Evolutionary conservation across 37 sponge, comb jelly and placozoan species (phyloP).

Genomic region (Hormiphora californensis): DNA sequence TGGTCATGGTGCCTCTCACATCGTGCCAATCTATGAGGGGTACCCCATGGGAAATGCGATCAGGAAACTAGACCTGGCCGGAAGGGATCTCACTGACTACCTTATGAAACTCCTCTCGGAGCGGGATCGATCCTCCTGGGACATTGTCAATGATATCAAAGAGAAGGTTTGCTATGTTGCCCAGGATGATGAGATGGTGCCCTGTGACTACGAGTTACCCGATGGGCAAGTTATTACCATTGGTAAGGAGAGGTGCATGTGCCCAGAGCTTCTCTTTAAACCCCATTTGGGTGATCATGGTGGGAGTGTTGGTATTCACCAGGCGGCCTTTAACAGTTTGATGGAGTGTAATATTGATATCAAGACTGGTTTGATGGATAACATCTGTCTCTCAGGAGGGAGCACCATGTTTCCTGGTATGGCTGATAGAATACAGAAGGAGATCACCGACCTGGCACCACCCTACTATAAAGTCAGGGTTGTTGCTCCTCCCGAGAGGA

Average conservation of each 20-base stretch:
- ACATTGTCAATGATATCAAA: slow-evolving; percentile 95
- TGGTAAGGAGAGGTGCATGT: background rate
- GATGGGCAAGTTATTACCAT: background rate
- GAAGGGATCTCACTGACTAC: slow-evolving; percentile 94
- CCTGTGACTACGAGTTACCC: background rate
- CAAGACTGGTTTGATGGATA: background rate
- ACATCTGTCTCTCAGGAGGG: slow-evolving; percentile 22
- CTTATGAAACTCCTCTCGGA: slow-evolving; percentile 93
- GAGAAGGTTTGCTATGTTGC: slow-evolving; percentile 8
- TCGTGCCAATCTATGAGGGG: slow-evolving; percentile 97
- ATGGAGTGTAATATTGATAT: background rate
- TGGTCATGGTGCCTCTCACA: slow-evolving; percentile 95
- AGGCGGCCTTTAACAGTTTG: background rate
- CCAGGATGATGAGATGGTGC: background rate
- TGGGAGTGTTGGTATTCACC: background rate
- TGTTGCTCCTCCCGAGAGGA: background rate
- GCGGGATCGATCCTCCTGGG: slow-evolving; percentile 89
- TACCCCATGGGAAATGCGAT: slow-evolving; percentile 97
- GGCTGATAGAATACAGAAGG: background rate
- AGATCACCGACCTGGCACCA: background rate
- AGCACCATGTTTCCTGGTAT: background rate
- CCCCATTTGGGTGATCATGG: background rate
- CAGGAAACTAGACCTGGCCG: slow-evolving; percentile 86
- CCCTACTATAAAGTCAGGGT: background rate
- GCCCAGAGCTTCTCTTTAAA: background rate